phyloP scores from a whole-genome alignment of 1,140 invertebrate genomes.

The Dendrolimus kikuchii region DNA sequence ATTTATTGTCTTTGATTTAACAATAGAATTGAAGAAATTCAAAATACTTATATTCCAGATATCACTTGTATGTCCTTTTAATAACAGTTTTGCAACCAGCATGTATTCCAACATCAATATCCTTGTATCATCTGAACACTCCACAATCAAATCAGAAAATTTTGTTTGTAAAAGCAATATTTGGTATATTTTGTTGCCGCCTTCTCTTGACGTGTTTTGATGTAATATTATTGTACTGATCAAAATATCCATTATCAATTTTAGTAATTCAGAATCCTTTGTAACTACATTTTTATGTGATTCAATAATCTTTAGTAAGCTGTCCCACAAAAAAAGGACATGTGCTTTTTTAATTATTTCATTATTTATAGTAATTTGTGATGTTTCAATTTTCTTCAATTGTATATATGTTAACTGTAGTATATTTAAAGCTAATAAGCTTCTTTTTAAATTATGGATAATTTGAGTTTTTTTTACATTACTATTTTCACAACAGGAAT shows the following conservation, averaged over 20 bases:
- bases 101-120: conserved; percentile 28
- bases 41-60: conserved; percentile 26
- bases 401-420: conserved; percentile 28
- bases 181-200: conserved; percentile 22
- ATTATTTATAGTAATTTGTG: conserved; percentile 11
- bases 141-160: conserved; percentile 20
- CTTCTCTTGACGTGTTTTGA: conserved; percentile 18
- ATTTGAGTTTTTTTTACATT: conserved; percentile 31
- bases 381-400: conserved; percentile 5
- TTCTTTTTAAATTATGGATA: conserved; percentile 35
- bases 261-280: conserved; percentile 17
- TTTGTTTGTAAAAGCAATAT: conserved; percentile 34
- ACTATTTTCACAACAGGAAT: conserved; percentile 22
- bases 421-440: conserved; percentile 31
- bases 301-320: conserved; percentile 26
- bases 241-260: conserved; percentile 30
- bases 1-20: conserved; percentile 23
- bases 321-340: conserved; percentile 19
- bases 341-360: conserved; percentile 9
- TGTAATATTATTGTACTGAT: conserved; percentile 22
- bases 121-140: conserved; percentile 18
- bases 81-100: conserved; percentile 21
- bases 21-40: conserved; percentile 20
- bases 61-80: conserved; percentile 28
- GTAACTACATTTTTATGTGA: conserved; percentile 23